These are phyloP conservation scores for Oxyteleia sp. DNA, from an alignment of 2,888 invertebrate genomes.

Conservation along the genomic window DNA sequence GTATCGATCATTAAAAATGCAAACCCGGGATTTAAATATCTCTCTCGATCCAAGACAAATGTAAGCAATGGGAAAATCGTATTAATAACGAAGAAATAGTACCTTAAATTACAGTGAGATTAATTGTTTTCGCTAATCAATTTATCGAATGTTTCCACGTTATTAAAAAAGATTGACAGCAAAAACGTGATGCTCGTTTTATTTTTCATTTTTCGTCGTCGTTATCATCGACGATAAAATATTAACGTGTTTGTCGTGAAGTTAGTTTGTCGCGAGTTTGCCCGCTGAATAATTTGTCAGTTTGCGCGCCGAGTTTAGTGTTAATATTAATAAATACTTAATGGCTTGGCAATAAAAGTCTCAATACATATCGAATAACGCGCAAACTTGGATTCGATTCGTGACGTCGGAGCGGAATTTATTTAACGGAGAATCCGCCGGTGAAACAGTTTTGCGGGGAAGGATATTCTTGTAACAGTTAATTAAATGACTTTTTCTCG, in stretches of 20 bases:
- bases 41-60: not conserved
- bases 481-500: constrained; percentile 15
- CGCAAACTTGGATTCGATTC: not conserved
- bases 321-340: constrained; percentile 54
- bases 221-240: constrained; percentile 40
- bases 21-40: too few relatives aligned
- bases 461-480: constrained; percentile 18
- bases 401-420: not conserved
- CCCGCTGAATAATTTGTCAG: constrained; percentile 57
- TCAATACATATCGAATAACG: constrained; percentile 17
- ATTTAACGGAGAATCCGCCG: not conserved
- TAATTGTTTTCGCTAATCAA: constrained; percentile 24
- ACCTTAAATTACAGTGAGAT: constrained; percentile 19
- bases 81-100: constrained; percentile 1
- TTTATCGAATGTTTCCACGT: constrained; percentile 10
- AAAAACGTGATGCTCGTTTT: not conserved
- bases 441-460: not conserved
- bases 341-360: constrained; percentile 22
- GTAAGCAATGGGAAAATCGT: not conserved
- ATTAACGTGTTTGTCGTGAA: constrained; percentile 54
- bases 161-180: not conserved
- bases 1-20: too few relatives aligned
- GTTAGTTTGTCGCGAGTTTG: constrained; percentile 37
- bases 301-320: constrained; percentile 23
- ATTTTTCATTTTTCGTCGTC: constrained; percentile 17